Base-by-base conservation (phyloP, 2,113 vertebrate species). In the Chamaea fasciata region DNA sequence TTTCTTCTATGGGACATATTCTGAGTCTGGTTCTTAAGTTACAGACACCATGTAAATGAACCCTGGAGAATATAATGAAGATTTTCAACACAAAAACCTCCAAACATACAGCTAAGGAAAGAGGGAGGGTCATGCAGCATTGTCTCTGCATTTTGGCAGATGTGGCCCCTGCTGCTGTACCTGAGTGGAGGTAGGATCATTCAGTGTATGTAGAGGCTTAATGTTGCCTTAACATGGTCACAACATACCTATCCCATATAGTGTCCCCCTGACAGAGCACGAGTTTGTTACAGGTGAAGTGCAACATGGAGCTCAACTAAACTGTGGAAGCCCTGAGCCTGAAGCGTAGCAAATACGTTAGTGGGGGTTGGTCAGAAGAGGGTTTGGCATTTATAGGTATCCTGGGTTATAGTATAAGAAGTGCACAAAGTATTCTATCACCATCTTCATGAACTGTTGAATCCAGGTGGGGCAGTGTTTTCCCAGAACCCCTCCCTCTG, bases 121-220 rank as follows among this genome's bases (percentile, higher is more conserved):
- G 46, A 89, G 42, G 83, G 39, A 67, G 19, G 47, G 8, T 84
- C 35, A 22, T 55, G 56, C 35, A 89, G 50, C 63, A 39, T 50
- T 1, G 1, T 33, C 30, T n/a, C 39, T 81, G 33, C 2, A 1
- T 88, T 85, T 90, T 90, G 75, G 52, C 52, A 76, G 47, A 11
- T 39, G 33, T 31, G 39, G 39, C 3, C 13, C 13, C 52, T 42
- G 49, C 28, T 83, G 47, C 27, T 31, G 46, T 75, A 21, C 53
- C 67, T 41, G 46, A 57, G 8, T 39, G 28, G 23, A 31, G 39
- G 31, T 49, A 13, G 50, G 56, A 56, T 49, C 7, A 10, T 24
- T 63, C 7, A 33, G 12, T 9, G 0, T 52, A 9, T 1, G 1
- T 4, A 42, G 64, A 74, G 42, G 13, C 35, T 73, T 1, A 1